Evolutionary conservation across 1,140 invertebrate species (phyloP), one percentile per base, ranked within the genome.

Genomic region (Asbolus verrucosus): DNA sequence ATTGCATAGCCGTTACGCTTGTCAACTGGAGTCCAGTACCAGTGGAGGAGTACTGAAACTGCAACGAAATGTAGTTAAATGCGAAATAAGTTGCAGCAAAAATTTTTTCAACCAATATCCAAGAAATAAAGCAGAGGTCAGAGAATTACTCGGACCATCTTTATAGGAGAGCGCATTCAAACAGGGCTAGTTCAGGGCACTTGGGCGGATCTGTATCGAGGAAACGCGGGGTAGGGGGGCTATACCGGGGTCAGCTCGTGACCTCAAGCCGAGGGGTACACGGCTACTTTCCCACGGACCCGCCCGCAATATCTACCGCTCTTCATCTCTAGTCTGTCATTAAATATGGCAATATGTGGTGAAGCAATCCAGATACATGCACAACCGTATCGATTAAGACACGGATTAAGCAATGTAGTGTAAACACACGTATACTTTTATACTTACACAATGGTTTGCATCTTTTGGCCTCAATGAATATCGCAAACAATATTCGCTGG

Each of bases 231-330:
- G 73, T 38, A 67, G 41, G 69, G 71, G 69, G 74, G 43, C 39
- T n/a, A n/a, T 36, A 63, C 73, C 71, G 77, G 77, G 79, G 80
- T 81, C 80, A 81, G 71, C 77, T 74, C 78, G 78, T 81, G 80
- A 81, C 80, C 80, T 81, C 78, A 79, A 78, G 80, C 79, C 77
- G 74, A 80, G 80, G 79, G 80, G 79, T 80, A 81, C 76, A 76
- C 78, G 77, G 78, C 80, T 81, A 81, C 80, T 81, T 81, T 81
- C 80, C 80, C 80, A 81, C 80, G 80, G 78, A 79, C 72, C 77
- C 80, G 78, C 80, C 79, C 79, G 80, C 79, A 76, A 80, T 81
- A 81, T 81, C 80, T 80, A 77, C 77, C 80, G 78, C 79, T 81
- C 80, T 79, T 80, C 79, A 81, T 81, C 80, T 76, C 78, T 78